Percentiles rank a stretch among this genome's conserved stretches.
These are phyloP conservation scores for Drepana arcuata DNA, from an alignment of 1,140 invertebrate species.

Conservation along the genomic window DNA sequence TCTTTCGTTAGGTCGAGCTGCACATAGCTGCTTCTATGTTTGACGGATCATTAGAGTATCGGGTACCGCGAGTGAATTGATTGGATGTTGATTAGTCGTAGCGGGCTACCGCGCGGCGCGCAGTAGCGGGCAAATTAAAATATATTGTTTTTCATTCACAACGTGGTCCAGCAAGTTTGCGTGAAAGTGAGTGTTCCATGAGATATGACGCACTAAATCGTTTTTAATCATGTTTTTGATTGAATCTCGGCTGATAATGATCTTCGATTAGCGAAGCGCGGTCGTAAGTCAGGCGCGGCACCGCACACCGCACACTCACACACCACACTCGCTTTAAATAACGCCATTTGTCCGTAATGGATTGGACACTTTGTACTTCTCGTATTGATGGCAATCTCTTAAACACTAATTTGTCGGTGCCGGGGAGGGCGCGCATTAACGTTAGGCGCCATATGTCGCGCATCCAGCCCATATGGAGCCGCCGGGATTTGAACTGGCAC, in stretches of 20 bases:
- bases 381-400: slow-evolving; percentile 56
- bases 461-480: slow-evolving; percentile 7
- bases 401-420: slow-evolving; percentile 50
- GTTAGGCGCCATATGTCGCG: slow-evolving; percentile 45
- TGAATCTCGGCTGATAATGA: slow-evolving; percentile 52
- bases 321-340: slow-evolving; percentile 21
- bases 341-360: slow-evolving; percentile 59
- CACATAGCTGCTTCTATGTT: too few species aligned
- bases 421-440: slow-evolving; percentile 7
- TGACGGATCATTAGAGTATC: too few species aligned
- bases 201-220: slow-evolving; percentile 42
- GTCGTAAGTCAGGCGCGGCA: background rate
- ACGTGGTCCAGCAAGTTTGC: background rate
- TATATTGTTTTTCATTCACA: background rate
- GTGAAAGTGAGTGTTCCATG: slow-evolving; percentile 6
- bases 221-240: slow-evolving; percentile 59
- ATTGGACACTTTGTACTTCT: slow-evolving; percentile 40
- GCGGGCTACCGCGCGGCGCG: background rate
- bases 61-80: too few species aligned
- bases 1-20: too few species aligned
- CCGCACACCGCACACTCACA: background rate
- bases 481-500: too few species aligned
- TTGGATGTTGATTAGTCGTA: too few species aligned
- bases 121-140: background rate
- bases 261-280: slow-evolving; percentile 49